Evolutionary conservation across 2,113 vertebrate genomes (phyloP), one percentile per base, ranked within the genome.

Genomic region (Xyliphius kryptos): DNA sequence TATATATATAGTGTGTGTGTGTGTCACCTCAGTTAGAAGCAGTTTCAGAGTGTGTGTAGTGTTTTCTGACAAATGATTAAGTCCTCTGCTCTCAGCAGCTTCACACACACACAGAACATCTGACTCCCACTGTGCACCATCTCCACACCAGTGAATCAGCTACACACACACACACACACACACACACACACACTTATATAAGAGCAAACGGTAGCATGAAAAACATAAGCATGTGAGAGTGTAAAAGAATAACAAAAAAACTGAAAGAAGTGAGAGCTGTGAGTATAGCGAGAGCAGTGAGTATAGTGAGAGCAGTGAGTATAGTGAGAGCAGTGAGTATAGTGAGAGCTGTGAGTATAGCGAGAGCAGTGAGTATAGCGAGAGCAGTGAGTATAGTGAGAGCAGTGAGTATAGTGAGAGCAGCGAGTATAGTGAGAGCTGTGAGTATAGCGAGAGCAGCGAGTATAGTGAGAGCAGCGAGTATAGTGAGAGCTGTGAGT

Each of bases 1-100:
- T n/a, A n/a, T n/a, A n/a, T n/a, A n/a, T n/a, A n/a, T n/a, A n/a
- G 66, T 68, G 22, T 52, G 59, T 22, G 54, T 36, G 54, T 54
- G 63, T 36, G 49, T 56, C 78, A 97, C 92, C 92, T 95, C 90
- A 73, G 76, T 77, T 44, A 97, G 79, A 41, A 97, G 89, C 55
- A 71, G 71, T 58, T 59, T 80, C 59, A 97, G 84, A 69, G 88
- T 85, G 64, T 55, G 78, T 61, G 79, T 71, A 1, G 86, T 82
- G 48, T 81, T 77, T 7, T 73, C 74, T 9, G 84, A 77, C 71
- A 97, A 85, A 62, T 89, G 75, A 55, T 81, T 77, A 57, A 89
- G 64, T 40, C 90, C 88, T 48, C 59, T 77, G 75, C 68, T 80
- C 75, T 88, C 79, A 62, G 79, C 84, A 0, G 79, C 76, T 40